phyloP scores from a whole-genome alignment of 2,113 vertebrate genomes.

The Paralichthys olivaceus region DNA sequence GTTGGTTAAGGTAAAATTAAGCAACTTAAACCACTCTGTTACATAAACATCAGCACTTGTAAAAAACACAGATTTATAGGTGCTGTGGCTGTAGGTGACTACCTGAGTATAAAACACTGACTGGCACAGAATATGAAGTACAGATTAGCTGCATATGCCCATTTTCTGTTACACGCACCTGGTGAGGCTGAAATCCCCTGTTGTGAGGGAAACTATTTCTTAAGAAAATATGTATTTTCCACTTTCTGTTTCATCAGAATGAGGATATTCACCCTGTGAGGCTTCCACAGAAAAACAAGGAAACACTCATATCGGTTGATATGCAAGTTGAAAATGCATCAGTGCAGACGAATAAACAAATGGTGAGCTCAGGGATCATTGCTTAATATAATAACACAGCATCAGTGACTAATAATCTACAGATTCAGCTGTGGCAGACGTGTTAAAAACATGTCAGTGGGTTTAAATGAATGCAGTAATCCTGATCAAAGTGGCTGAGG shows the following conservation, averaged over 20 bases:
- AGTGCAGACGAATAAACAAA: not conserved
- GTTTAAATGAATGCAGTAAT: constrained; percentile 14
- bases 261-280: not conserved
- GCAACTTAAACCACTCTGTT: not conserved
- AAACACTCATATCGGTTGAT: not conserved
- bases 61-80: no score
- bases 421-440: not conserved
- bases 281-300: not conserved
- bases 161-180: no score
- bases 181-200: constrained; percentile 14
- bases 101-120: not conserved
- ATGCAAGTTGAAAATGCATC: not conserved
- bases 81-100: not conserved
- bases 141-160: not conserved
- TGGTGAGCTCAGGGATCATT: not conserved
- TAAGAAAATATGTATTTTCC: not conserved
- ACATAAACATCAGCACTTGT: constrained; percentile 3
- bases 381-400: not conserved
- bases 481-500: constrained; percentile 37
- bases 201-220: not conserved
- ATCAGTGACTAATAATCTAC: not conserved
- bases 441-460: not conserved
- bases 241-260: constrained; percentile 13
- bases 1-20: constrained; percentile 1
- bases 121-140: not conserved